These are phyloP conservation scores for Lasiurus cinereus DNA, from an alignment of 2,113 vertebrate species.

Conservation along the genomic window DNA sequence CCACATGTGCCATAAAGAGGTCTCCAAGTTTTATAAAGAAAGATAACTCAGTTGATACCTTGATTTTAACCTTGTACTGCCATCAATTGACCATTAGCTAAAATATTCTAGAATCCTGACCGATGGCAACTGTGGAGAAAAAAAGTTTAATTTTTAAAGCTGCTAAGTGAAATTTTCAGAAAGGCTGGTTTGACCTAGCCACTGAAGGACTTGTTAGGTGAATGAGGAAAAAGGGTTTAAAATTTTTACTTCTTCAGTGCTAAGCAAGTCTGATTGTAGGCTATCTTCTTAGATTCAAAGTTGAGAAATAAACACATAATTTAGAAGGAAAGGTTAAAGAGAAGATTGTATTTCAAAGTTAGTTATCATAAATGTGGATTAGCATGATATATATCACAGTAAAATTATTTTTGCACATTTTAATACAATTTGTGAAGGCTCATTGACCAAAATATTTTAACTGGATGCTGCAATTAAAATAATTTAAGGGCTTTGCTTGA, in stretches of 20 bases:
- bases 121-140: background rate
- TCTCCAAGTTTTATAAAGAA: background rate
- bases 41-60: background rate
- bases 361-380: slow-evolving; percentile 46
- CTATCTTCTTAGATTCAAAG: background rate
- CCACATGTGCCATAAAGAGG: background rate
- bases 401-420: slow-evolving; percentile 68
- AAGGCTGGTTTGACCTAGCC: background rate
- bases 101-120: background rate
- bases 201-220: background rate
- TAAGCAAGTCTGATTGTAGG: background rate
- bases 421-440: slow-evolving; percentile 69
- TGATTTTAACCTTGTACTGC: background rate
- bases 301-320: background rate
- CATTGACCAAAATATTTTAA: slow-evolving; percentile 77
- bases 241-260: background rate
- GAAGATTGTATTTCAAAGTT: slow-evolving; percentile 40
- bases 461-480: slow-evolving; percentile 72
- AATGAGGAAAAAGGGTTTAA: background rate
- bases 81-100: background rate
- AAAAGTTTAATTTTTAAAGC: background rate
- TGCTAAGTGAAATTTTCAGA: background rate
- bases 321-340: background rate
- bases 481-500: slow-evolving; percentile 70
- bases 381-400: slow-evolving; percentile 3